These are phyloP conservation scores for Thecocarcelia acutangulata DNA, from an alignment of 2,888 invertebrate species.

Conservation along the genomic window DNA sequence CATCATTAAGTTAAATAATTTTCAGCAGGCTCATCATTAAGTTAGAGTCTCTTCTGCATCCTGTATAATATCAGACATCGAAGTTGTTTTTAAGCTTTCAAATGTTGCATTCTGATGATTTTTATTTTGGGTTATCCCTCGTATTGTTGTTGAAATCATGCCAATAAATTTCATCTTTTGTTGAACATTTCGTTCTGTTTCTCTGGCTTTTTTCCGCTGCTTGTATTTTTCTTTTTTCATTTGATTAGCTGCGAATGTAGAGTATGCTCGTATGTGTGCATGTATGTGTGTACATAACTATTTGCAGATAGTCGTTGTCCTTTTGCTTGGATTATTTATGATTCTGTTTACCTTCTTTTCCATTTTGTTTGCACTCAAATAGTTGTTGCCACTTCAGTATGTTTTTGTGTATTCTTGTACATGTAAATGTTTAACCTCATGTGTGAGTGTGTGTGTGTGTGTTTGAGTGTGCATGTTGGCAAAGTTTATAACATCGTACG, in stretches of 20 bases:
- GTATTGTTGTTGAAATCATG: not conserved
- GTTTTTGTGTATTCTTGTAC: not conserved
- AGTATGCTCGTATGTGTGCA: too few species aligned
- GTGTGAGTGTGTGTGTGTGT: not conserved
- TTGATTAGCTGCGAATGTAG: slow-evolving; percentile 12
- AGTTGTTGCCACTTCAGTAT: not conserved
- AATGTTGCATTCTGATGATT: not conserved
- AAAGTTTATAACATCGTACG: slow-evolving; percentile 14
- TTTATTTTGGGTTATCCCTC: not conserved
- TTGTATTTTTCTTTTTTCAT: not conserved
- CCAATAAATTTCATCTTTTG: slow-evolving; percentile 25
- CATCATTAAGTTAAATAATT: too few species aligned
- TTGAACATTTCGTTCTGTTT: not conserved
- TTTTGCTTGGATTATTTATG: slow-evolving; percentile 51
- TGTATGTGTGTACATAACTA: too few species aligned
- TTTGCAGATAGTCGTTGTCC: slow-evolving; percentile 41
- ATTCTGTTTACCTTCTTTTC: slow-evolving; percentile 47
- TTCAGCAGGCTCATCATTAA: too few species aligned
- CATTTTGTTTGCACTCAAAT: not conserved
- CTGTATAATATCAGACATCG: too few species aligned
- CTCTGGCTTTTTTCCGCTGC: not conserved
- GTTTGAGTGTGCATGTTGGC: not conserved
- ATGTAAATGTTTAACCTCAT: not conserved
- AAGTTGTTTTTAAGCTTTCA: too few species aligned
- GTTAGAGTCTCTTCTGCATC: too few species aligned